Percentiles rank a stretch among this genome's conserved stretches.
These are phyloP conservation scores for Aquatica leii DNA, from an alignment of 2,888 invertebrate species.

Conservation along the genomic window DNA sequence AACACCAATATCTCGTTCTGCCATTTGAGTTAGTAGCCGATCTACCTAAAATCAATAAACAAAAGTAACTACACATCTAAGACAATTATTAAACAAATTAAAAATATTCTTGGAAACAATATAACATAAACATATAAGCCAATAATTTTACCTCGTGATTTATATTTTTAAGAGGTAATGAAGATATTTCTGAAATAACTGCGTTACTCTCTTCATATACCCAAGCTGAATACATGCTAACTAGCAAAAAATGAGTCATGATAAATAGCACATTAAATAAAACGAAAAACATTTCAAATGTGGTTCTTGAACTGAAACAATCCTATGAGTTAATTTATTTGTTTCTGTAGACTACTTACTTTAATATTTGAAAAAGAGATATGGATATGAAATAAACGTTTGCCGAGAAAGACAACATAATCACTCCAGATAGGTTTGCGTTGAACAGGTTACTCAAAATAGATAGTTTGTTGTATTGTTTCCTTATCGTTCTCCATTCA, in stretches of 20 bases:
- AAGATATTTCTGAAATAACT: not conserved
- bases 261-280: not conserved
- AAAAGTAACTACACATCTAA: too few species aligned
- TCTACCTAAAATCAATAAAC: slow-evolving; percentile 27
- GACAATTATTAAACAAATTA: not conserved
- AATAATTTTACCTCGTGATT: slow-evolving; percentile 14
- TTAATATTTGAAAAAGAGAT: slow-evolving; percentile 6
- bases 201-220: slow-evolving; percentile 10
- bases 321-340: not conserved
- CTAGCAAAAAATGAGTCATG: not conserved
- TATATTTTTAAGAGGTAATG: slow-evolving; percentile 13
- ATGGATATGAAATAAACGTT: slow-evolving; percentile 14
- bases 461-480: slow-evolving; percentile 15
- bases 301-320: not conserved
- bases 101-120: not conserved
- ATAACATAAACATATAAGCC: too few species aligned
- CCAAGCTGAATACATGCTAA: slow-evolving; percentile 4
- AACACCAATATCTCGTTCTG: slow-evolving; percentile 15
- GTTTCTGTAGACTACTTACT: not conserved
- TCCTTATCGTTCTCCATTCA: slow-evolving; percentile 11
- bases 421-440: not conserved
- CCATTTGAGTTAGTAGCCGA: slow-evolving; percentile 21
- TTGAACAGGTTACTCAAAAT: slow-evolving; percentile 11
- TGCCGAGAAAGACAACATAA: slow-evolving; percentile 10
- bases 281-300: not conserved